Percentiles rank a stretch among this genome's conserved stretches.
phyloP scores from a whole-genome alignment of 2,888 invertebrate species.

The Pinctada fucata region DNA sequence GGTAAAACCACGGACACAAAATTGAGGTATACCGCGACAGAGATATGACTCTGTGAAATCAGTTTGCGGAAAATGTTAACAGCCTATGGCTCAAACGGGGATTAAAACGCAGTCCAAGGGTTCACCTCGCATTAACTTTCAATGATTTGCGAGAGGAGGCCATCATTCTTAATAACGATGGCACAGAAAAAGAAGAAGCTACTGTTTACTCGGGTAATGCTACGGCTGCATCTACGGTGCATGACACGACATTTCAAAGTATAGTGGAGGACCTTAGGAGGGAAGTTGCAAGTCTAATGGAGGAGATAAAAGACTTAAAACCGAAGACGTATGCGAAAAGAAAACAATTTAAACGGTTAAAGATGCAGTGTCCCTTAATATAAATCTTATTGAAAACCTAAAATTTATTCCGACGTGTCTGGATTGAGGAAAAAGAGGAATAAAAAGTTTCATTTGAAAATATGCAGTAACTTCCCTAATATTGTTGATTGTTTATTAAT shows the following conservation, averaged over 20 bases:
- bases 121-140: conserved; percentile 1
- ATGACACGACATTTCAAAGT: neutral
- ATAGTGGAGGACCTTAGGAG: conserved; percentile 6
- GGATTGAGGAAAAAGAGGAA: no score
- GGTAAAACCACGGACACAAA: no score
- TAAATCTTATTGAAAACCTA: no score
- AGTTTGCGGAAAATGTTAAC: conserved; percentile 16
- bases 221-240: no score
- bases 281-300: conserved; percentile 1
- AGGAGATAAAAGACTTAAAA: neutral
- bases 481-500: no score
- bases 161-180: conserved; percentile 2
- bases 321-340: neutral
- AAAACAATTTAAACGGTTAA: no score
- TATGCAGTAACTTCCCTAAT: no score
- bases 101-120: neutral
- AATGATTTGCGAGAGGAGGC: conserved; percentile 18
- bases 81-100: conserved; percentile 13
- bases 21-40: no score
- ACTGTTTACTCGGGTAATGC: neutral
- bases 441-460: no score
- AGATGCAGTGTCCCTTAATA: neutral
- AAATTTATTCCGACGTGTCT: no score
- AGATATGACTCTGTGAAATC: conserved; percentile 10
- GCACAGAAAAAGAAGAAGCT: neutral